Evolutionary conservation across 2,113 vertebrate genomes (phyloP).

Genomic region (Oceanodroma tethys): DNA sequence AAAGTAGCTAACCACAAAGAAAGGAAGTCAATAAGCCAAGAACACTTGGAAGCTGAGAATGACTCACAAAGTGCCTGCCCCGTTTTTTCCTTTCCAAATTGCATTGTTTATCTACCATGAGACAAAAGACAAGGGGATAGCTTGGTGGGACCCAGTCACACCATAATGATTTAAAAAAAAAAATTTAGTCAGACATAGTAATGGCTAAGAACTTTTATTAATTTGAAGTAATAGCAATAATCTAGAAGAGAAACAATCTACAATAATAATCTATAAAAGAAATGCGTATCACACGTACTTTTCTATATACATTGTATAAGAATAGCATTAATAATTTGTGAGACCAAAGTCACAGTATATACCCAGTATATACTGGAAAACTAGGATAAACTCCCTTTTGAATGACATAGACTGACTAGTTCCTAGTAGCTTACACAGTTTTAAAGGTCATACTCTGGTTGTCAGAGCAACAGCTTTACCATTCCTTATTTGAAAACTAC

Average conservation of each 20-base stretch:
- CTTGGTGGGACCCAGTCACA: neutral
- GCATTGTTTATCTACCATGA: neutral
- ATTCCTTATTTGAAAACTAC: neutral
- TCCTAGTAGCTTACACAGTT: neutral
- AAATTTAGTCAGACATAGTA: neutral
- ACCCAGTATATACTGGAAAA: neutral
- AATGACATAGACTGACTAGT: neutral
- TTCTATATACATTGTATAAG: neutral
- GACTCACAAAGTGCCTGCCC: neutral
- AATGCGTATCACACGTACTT: neutral
- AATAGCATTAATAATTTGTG: neutral
- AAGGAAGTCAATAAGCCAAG: neutral
- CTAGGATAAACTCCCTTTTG: neutral
- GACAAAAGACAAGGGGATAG: neutral
- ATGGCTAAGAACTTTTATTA: neutral
- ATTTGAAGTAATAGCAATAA: neutral
- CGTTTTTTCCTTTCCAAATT: neutral
- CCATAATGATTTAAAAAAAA: neutral
- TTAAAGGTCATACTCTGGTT: neutral
- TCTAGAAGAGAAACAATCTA: neutral
- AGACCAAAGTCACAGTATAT: neutral
- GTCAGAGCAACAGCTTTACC: neutral
- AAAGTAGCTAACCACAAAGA: neutral
- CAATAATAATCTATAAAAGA: neutral
- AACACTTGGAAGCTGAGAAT: neutral